Evolutionary conservation across 2,113 vertebrate species (phyloP), one percentile per base, ranked within the genome.

Genomic region (Malurus cyaneus): DNA sequence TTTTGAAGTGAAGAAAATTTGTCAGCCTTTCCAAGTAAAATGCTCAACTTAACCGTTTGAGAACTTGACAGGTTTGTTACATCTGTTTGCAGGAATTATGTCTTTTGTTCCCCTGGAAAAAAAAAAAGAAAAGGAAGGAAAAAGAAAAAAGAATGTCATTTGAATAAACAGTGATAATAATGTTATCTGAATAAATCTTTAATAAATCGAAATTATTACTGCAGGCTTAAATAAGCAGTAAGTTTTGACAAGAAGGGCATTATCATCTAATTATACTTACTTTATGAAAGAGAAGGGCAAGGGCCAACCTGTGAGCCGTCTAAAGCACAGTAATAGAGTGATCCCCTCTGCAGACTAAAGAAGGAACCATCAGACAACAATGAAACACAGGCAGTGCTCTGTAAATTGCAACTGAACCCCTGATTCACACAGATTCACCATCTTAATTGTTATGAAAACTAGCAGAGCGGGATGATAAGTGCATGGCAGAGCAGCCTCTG

Each of bases 1-100:
- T 98, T 98, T 98, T 98, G 98, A 98, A 98, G 98, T 97, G 97
- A 98, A 97, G 96, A 97, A 98, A 98, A 98, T 98, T 98, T 97
- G 97, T 97, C 97, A 98, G 97, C 95, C 97, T 97, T 98, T 97
- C 96, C 96, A 97, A 97, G 96, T 96, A 96, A 97, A 98, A 97
- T 97, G 94, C 93, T 98, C 97, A 96, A 61, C 92, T 98, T 98
- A 98, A 97, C 97, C 93, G 42, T 98, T 97, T 97, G 92, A 97
- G 95, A 90, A 88, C 96, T 94, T 96, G 96, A 93, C 92, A 95
- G 92, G 66, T 96, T 95, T 96, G 92, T 93, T 92, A 89, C 69
- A 77, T 91, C 65, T 92, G 49, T 94, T 95, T 90, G 64, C 29
- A 88, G 90, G 95, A 96, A 96, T 91, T 84, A 34, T 56, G 32